Base-by-base conservation (phyloP, 2,888 invertebrate genomes). In the Ceriagrion tenellum region DNA sequence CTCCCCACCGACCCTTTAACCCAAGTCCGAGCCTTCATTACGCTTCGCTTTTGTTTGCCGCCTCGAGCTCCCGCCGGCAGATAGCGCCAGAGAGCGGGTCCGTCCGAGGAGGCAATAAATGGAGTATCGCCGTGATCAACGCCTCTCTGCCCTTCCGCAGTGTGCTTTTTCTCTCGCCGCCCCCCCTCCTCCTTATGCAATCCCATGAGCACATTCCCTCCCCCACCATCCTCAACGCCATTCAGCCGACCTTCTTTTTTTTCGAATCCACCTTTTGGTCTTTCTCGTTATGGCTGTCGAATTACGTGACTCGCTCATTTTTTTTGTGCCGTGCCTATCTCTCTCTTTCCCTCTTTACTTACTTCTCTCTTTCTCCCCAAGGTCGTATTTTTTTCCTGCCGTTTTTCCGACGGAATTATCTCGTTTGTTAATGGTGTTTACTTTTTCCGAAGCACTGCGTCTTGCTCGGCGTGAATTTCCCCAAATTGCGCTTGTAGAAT, bases 21-120 rank as follows among this genome's bases (percentile, higher is more conserved):
- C n/a, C n/a, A n/a, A n/a, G n/a, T n/a, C n/a, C n/a, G n/a, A n/a
- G 90, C 59, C 91, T 91, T 91, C 35, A 59, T 56, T 91, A 59
- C 90, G 12, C 90, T 30, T 56, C 90, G 56, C 90, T 59, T 91
- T 91, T 91, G 91, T 91, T 91, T 91, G 91, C 91, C 91, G n/a
- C 91, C n/a, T 30, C 59, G 91, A 20, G 91, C 30, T 23, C 23
- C 23, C 59, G 59, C 35, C 90, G 23, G 35, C 35, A 35, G n/a
- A 30, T 56, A 35, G 40, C 35, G 91, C 35, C 35, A 23, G 59
- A 18, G 55, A 59, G 6, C 35, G 30, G 88, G 90, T 30, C 56
- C 59, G 91, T 59, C 59, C 35, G 91, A 35, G 59, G 91, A 23
- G 91, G 91, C 59, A 63, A 91, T 91, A 91, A 59, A 59, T 91